phyloP scores from a whole-genome alignment of 2,113 vertebrate genomes.

The Eleginops maclovinus region DNA sequence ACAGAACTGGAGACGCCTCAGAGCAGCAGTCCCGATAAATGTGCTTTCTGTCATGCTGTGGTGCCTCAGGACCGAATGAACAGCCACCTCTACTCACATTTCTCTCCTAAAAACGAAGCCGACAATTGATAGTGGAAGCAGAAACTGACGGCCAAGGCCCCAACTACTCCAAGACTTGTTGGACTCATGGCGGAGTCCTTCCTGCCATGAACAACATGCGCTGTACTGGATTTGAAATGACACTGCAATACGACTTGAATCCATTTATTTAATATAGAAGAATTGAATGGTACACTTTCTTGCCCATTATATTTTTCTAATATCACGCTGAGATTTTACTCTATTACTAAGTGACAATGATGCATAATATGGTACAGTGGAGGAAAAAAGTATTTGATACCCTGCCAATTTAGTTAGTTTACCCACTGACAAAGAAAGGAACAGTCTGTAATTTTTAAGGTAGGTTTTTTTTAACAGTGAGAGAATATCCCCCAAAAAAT shows the following conservation, averaged over 20 bases:
- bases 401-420: too few species aligned
- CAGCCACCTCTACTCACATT: conserved; percentile 97
- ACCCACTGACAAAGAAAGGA: too few species aligned
- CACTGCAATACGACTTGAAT: conserved; percentile 80
- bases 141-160: conserved; percentile 53
- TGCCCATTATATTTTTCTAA: conserved; percentile 68
- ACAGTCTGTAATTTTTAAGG: too few species aligned
- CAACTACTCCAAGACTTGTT: conserved; percentile 58
- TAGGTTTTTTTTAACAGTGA: too few species aligned
- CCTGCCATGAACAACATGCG: conserved; percentile 62
- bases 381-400: too few species aligned
- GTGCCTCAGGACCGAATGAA: conserved; percentile 92
- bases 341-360: conserved; percentile 45
- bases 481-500: too few species aligned
- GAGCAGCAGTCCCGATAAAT: conserved; percentile 86
- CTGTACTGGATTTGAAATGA: conserved; percentile 72
- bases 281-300: conserved; percentile 77
- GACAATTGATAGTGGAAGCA: conserved; percentile 78
- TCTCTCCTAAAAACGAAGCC: conserved; percentile 84
- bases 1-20: conserved; percentile 82
- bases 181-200: conserved; percentile 48
- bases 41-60: conserved; percentile 94
- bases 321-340: conserved; percentile 58
- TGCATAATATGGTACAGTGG: conserved; percentile 54
- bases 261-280: conserved; percentile 83